phyloP scores from a whole-genome alignment of 2,888 invertebrate species.

The Rotaria sp. region DNA sequence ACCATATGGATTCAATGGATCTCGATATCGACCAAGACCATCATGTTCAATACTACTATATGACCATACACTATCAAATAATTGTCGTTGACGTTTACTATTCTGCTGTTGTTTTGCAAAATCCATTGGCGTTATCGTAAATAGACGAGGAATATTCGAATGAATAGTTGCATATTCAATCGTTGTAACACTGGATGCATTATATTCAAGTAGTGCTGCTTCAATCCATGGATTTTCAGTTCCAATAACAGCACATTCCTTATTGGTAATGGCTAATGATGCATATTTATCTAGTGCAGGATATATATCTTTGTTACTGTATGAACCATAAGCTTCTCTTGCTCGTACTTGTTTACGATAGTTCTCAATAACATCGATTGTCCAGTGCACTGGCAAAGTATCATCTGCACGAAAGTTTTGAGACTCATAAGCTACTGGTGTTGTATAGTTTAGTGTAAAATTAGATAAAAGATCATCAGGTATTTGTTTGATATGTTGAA shows the following conservation, averaged over 20 bases:
- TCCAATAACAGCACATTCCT: conserved; percentile 27
- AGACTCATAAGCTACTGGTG: background rate
- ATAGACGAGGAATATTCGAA: background rate
- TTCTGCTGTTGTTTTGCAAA: background rate
- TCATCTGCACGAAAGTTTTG: background rate
- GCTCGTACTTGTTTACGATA: background rate
- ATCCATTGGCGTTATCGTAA: background rate
- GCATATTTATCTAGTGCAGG: background rate
- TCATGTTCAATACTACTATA: background rate
- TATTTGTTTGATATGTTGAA: background rate
- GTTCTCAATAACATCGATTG: background rate
- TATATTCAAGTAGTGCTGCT: conserved; percentile 12
- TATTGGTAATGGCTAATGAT: background rate
- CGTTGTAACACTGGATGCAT: conserved; percentile 23
- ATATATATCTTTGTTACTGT: background rate
- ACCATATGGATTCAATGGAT: background rate
- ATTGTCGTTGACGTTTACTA: background rate
- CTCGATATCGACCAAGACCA: conserved; percentile 7
- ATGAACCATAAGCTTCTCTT: background rate
- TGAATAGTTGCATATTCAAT: conserved; percentile 27
- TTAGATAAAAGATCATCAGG: background rate
- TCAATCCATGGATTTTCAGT: conserved; percentile 35
- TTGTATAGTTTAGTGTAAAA: background rate
- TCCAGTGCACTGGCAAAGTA: background rate
- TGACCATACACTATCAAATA: background rate